phyloP scores from a whole-genome alignment of 92 coral and sea anemone genomes.

The Virgularia gustaviana region DNA sequence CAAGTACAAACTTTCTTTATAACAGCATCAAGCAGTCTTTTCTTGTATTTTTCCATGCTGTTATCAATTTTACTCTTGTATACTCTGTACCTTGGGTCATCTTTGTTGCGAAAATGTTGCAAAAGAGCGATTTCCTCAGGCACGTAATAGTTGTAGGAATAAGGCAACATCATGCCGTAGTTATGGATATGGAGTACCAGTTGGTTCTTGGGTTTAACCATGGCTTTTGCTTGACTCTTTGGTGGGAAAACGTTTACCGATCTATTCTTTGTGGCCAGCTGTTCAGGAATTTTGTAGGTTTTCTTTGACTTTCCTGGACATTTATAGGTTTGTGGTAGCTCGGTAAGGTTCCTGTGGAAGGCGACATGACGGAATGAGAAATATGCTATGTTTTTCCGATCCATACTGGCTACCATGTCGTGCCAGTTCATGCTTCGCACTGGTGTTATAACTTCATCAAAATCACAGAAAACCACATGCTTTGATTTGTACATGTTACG shows the following conservation, averaged over 20 bases:
- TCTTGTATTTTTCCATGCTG: conserved; percentile 1
- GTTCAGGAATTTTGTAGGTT: conserved; percentile 1
- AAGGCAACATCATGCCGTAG: not conserved
- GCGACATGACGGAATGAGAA: conserved; percentile 3
- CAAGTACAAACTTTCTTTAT: not conserved
- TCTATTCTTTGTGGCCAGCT: not conserved
- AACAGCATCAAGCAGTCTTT: not conserved
- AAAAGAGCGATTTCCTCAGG: conserved; percentile 3
- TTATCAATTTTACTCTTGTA: not conserved
- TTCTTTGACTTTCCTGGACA: not conserved
- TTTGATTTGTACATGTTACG: conserved; percentile 19
- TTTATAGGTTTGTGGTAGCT: not conserved
- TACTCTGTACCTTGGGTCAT: not conserved
- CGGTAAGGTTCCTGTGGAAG: not conserved
- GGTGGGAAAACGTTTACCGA: not conserved
- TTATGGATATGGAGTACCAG: not conserved
- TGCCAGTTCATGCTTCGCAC: not conserved
- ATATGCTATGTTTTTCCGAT: not conserved
- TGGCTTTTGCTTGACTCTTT: conserved; percentile 9
- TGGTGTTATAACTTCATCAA: conserved; percentile 16
- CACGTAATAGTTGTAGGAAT: not conserved
- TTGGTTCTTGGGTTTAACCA: not conserved
- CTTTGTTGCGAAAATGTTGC: not conserved
- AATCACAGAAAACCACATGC: conserved; percentile 3
- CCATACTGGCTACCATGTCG: not conserved